Conservation (phyloP, 2,888 invertebrate species). For the Mesochorus sp. region DNA sequence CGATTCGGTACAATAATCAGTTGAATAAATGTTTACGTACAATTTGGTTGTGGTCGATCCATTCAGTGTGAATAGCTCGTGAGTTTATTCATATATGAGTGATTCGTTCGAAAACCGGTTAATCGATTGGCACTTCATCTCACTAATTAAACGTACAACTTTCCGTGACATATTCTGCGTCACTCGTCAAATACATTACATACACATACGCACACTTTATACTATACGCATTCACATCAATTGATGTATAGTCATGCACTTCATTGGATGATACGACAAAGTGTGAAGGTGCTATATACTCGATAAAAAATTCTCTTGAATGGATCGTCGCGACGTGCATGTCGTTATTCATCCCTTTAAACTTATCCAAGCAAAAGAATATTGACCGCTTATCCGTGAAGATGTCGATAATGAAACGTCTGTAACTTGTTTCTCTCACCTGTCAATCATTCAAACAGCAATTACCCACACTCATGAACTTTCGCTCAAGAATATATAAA, state of each 20-base stretch:
- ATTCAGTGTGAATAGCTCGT: constrained; percentile 18
- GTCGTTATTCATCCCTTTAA: constrained; percentile 31
- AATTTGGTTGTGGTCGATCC: constrained; percentile 9
- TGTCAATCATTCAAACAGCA: constrained; percentile 1
- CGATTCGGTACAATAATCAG: constrained; percentile 20
- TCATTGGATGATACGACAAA: background rate
- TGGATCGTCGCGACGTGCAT: background rate
- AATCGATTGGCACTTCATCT: constrained; percentile 45
- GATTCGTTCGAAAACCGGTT: constrained; percentile 37
- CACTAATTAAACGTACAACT: constrained; percentile 47
- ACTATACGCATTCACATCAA: background rate
- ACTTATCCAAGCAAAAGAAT: background rate
- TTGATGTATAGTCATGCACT: constrained; percentile 11
- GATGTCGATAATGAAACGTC: constrained; percentile 37
- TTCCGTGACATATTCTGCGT: constrained; percentile 29
- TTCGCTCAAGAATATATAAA: background rate
- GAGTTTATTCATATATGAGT: constrained; percentile 10
- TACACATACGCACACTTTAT: background rate
- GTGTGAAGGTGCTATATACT: background rate
- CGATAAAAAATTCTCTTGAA: constrained; percentile 22
- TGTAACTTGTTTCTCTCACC: constrained; percentile 3
- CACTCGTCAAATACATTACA: constrained; percentile 28
- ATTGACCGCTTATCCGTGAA: constrained; percentile 19
- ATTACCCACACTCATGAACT: background rate
- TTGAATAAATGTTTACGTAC: constrained; percentile 39